phyloP scores from a whole-genome alignment of 2,113 vertebrate genomes.

The Sylvietta virens region DNA sequence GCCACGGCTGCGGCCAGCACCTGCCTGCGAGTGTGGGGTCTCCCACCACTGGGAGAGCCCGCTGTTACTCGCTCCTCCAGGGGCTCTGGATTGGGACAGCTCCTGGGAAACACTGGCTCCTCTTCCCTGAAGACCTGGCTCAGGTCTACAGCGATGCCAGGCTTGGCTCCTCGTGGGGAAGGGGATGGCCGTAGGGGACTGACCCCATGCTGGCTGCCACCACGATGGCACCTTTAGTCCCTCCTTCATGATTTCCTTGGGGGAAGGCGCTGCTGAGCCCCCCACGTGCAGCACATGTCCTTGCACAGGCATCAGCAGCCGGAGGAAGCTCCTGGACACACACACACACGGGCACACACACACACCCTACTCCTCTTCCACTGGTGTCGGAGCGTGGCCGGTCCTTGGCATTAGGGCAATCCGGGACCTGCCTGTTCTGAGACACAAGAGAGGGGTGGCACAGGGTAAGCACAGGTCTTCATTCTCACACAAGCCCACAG shows the following conservation, averaged over 20 bases:
- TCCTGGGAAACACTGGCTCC: not conserved
- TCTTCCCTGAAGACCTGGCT: not conserved
- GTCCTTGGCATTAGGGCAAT: conserved; percentile 32
- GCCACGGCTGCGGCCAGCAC: not conserved
- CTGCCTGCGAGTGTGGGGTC: not conserved
- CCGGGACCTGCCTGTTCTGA: conserved; percentile 63
- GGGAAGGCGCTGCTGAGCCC: not conserved
- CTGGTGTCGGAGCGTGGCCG: not conserved
- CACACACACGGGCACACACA: conserved; percentile 41
- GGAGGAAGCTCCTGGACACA: conserved; percentile 33
- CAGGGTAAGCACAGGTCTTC: not conserved
- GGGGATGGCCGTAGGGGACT: not conserved
- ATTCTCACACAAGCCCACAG: not conserved
- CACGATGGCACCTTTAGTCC: not conserved
- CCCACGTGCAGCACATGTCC: not conserved
- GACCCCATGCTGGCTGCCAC: not conserved
- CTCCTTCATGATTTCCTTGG: not conserved
- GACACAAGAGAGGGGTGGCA: conserved; percentile 13
- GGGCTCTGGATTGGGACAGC: not conserved
- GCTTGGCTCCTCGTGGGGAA: not conserved
- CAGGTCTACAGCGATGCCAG: not conserved
- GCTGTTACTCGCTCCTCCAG: not conserved
- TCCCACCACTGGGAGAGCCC: accelerated
- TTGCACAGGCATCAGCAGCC: not conserved
- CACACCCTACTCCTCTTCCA: not conserved